Conservation (phyloP, 2,113 vertebrate genomes). For the Electrona antarctica region DNA sequence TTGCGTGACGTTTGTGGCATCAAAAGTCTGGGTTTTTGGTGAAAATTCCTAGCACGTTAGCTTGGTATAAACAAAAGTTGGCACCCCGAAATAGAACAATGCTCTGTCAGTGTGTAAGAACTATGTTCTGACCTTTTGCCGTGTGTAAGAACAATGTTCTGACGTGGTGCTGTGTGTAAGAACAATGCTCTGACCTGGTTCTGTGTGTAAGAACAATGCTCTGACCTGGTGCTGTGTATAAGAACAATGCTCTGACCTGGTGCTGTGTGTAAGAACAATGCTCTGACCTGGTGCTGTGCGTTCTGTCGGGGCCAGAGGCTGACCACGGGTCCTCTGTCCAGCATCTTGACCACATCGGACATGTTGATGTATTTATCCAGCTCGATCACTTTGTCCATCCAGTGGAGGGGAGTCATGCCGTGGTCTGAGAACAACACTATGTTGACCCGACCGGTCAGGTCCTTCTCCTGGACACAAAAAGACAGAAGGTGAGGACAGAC, state of each 20-base stretch:
- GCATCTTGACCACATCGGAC: constrained; percentile 83
- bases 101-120: too few species aligned
- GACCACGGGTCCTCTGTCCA: constrained; percentile 91
- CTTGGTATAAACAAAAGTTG: too few species aligned
- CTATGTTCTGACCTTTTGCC: too few species aligned
- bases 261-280: too few species aligned
- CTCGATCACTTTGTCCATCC: constrained; percentile 92
- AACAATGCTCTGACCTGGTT: too few species aligned
- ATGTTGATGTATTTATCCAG: constrained; percentile 85
- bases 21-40: too few species aligned
- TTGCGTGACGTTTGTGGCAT: too few species aligned
- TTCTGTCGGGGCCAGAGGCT: constrained; percentile 87
- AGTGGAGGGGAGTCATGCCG: constrained; percentile 92
- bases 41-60: too few species aligned
- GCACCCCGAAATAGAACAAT: too few species aligned
- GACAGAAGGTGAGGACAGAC: neutral
- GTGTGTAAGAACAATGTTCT: constrained; percentile 24
- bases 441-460: constrained; percentile 82
- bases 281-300: constrained; percentile 80
- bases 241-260: too few species aligned
- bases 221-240: constrained; percentile 74
- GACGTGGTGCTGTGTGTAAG: constrained; percentile 79
- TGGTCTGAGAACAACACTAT: constrained; percentile 94
- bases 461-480: constrained; percentile 79
- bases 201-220: neutral